A percentile compares a stretch with the other conserved stretches of the same genome.
These are phyloP conservation scores for Adela reaumurella DNA, from an alignment of 2,888 invertebrate genomes.

Conservation along the genomic window DNA sequence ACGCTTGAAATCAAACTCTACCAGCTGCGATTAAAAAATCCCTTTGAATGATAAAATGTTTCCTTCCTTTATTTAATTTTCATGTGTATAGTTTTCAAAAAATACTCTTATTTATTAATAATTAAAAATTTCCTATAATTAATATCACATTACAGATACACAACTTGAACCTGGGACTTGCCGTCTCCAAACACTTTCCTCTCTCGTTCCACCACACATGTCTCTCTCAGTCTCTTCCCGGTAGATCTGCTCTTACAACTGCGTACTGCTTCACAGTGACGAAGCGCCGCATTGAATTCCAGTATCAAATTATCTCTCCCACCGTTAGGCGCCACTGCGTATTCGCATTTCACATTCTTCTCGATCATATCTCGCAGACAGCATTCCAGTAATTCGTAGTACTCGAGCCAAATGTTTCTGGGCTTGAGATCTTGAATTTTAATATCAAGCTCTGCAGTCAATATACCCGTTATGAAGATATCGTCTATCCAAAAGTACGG, in stretches of 20 bases:
- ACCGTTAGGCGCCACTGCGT: slow-evolving; percentile 74
- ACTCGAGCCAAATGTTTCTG: slow-evolving; percentile 62
- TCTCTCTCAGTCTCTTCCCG: slow-evolving; percentile 11
- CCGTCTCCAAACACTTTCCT: no score
- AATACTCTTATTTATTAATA: no score
- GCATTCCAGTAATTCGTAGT: slow-evolving; percentile 70
- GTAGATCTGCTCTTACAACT: slow-evolving; percentile 49
- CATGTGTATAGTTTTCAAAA: no score
- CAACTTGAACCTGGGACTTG: no score
- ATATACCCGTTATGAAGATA: slow-evolving; percentile 77
- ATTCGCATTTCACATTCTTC: slow-evolving; percentile 61
- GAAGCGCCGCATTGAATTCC: slow-evolving; percentile 60
- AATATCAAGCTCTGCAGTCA: slow-evolving; percentile 59
- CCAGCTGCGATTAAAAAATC: no score
- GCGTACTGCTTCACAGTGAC: slow-evolving; percentile 48
- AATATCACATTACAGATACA: no score
- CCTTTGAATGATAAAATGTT: no score
- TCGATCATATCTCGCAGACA: slow-evolving; percentile 63
- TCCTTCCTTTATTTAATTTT: no score
- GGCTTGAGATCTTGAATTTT: slow-evolving; percentile 49
- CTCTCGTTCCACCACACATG: no score
- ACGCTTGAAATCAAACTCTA: no score
- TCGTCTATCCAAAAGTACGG: slow-evolving; percentile 92
- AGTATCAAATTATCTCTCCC: slow-evolving; percentile 66
- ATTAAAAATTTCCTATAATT: no score